phyloP scores from a whole-genome alignment of 1,140 invertebrate genomes.

The Chrysopa pallens region DNA sequence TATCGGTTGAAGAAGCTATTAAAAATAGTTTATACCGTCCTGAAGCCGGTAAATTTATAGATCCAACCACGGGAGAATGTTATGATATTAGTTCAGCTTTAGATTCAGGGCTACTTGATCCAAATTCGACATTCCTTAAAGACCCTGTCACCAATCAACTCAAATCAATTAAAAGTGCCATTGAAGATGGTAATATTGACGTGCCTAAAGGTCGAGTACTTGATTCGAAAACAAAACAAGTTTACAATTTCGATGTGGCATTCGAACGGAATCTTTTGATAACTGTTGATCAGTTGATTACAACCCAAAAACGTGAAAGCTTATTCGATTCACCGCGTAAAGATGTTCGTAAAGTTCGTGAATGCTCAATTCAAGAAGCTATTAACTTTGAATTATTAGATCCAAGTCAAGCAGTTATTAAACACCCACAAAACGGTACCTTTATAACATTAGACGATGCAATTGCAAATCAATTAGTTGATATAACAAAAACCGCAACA shows the following conservation, averaged over 20 bases:
- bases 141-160: conserved; percentile 54
- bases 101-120: conserved; percentile 51
- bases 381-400: conserved; percentile 58
- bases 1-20: conserved; percentile 62
- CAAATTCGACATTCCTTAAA: conserved; percentile 54
- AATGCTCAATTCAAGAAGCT: conserved; percentile 62
- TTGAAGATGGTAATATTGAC: conserved; percentile 66
- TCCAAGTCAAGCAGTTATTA: conserved; percentile 53
- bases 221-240: conserved; percentile 56
- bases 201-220: conserved; percentile 52
- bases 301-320: conserved; percentile 20
- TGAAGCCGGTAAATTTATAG: conserved; percentile 60
- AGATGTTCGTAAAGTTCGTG: conserved; percentile 28
- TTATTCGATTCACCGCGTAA: neutral
- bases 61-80: conserved; percentile 50
- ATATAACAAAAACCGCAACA: conserved; percentile 38
- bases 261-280: conserved; percentile 54
- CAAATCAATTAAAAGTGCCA: conserved; percentile 51
- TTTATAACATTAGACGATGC: conserved; percentile 54
- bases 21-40: conserved; percentile 55
- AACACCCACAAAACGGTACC: conserved; percentile 54
- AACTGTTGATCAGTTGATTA: conserved; percentile 47
- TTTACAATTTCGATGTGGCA: conserved; percentile 53
- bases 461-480: conserved; percentile 48
- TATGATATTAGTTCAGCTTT: conserved; percentile 55